Evolutionary conservation across 1,140 invertebrate species (phyloP), one percentile per base, ranked within the genome.

Genomic region (Drosophila triauraria): DNA sequence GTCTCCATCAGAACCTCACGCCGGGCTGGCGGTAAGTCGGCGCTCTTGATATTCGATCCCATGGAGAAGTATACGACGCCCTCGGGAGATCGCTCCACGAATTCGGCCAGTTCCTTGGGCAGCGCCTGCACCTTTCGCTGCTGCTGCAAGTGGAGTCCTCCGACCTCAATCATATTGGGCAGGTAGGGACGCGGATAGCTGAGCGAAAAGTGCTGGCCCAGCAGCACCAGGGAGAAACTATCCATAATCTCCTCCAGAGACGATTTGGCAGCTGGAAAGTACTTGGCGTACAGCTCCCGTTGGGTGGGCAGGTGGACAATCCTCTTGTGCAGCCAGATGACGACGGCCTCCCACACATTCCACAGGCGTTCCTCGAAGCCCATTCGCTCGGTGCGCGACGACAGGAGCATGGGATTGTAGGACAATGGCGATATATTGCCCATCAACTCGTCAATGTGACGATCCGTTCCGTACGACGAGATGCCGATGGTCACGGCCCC

Each of bases 1-100:
- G 92, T 93, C 12, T 93, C 72, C 48, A 95, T 92, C 40, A 95
- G 93, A 32, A 93, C 81, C 12, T 93, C 67, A 9, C 94, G 83
- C 6, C 92, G 94, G 3, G 93, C 86, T 3, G 71, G 75, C 0
- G 94, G 94, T 25, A 95, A 91, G 3, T 94, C 93, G 57, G 93
- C 92, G 35, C 94, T 94, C 59, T 94, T 93, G 0, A 95, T 93
- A 92, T 95, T 95, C 1, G 95, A 95, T 0, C 96, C 96, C 75
- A 96, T 94, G 43, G 95, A 95, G 91, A 96, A 96, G 74, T 95
- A 95, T 40, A 96, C 94, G 2, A 95, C 94, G 2, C 96, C 96
- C 44, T 95, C 86, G 13, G 91, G 80, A 0, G 95, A 94, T 35
- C 93, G 93, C 61, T 95, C 94, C 15, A 96, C 78, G 75, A 95